phyloP scores from a whole-genome alignment of 1,140 invertebrate genomes.

The Drosophila murphyi region DNA sequence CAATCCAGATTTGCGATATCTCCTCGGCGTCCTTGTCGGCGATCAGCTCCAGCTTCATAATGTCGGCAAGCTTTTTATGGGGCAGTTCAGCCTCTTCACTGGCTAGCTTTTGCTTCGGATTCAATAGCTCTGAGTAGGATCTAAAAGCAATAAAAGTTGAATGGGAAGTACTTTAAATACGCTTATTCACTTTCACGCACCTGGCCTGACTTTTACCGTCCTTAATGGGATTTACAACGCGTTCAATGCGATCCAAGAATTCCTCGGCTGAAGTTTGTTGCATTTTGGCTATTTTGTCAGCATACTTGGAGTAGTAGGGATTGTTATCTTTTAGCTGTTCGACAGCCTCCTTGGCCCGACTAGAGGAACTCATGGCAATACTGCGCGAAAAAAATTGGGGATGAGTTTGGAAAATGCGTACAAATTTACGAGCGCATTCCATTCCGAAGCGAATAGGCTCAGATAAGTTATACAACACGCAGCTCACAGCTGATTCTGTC shows the following conservation, averaged over 20 bases:
- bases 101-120: conserved; percentile 85
- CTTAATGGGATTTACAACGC: conserved; percentile 84
- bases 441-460: conserved; percentile 49
- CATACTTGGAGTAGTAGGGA: conserved; percentile 93
- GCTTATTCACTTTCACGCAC: not conserved
- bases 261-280: conserved; percentile 91
- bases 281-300: conserved; percentile 89
- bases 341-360: conserved; percentile 73
- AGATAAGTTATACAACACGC: conserved; percentile 49
- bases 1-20: conserved; percentile 91
- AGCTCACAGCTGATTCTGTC: conserved; percentile 8
- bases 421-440: conserved; percentile 60
- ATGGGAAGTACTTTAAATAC: not conserved
- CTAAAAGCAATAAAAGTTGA: conserved; percentile 6
- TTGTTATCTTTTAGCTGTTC: conserved; percentile 86
- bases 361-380: conserved; percentile 71
- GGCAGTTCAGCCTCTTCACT: conserved; percentile 66
- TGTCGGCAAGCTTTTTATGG: conserved; percentile 87
- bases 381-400: conserved; percentile 40
- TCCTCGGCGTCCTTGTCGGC: conserved; percentile 90
- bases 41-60: conserved; percentile 93
- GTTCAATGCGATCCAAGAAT: conserved; percentile 89
- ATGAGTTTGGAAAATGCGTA: conserved; percentile 49
- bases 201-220: conserved; percentile 84
- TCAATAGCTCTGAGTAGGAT: conserved; percentile 84